Base-by-base conservation (phyloP, 2,888 invertebrate species). In the Cyaniris semiargus region DNA sequence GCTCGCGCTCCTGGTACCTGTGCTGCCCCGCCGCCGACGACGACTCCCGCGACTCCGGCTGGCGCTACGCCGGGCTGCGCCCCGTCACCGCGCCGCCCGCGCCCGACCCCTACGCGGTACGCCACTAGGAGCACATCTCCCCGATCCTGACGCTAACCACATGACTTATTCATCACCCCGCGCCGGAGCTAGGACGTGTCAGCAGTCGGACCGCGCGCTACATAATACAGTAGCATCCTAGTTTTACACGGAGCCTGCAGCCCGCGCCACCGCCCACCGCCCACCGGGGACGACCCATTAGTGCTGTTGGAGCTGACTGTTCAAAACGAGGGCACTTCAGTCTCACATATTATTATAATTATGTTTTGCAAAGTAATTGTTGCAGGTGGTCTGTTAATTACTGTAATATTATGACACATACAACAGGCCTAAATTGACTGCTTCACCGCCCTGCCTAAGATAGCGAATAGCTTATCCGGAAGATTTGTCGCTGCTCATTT, bases 1-100 rank as follows among this genome's bases (percentile, higher is more conserved):
- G 95, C 80, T 95, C 95, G 82, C 85, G 95, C 78, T 95, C 95
- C 83, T 95, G 95, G 93, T 92, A 95, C 82, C 90, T 95, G 80
- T 95, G 95, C 88, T 95, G 95, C 79, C 94, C 94, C 0, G 90
- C 93, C 66, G 87, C 90, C 44, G 89, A 88, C 0, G 92, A 93
- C 15, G 91, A 93, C 0, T 90, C 90, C 0, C 83, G 92, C 76
- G 90, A 92, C 81, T 90, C 92, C 0, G 91, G 91, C 13, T 93
- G 93, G 93, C 83, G 93, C 78, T 92, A 93, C 78, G 91, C 93
- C 31, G 93, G 93, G 72, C 79, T 93, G 81, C 81, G 92, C 79
- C 91, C 93, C 0, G 92, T 92, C 58, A 93, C 92, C 0, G 90
- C 89, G 23, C 91, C 93, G 13, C 93, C 92, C 1, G 76, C 83